Evolutionary conservation across 2,888 invertebrate species (phyloP), one percentile per base, ranked within the genome.

Genomic region (Mellilla xanthometata): DNA sequence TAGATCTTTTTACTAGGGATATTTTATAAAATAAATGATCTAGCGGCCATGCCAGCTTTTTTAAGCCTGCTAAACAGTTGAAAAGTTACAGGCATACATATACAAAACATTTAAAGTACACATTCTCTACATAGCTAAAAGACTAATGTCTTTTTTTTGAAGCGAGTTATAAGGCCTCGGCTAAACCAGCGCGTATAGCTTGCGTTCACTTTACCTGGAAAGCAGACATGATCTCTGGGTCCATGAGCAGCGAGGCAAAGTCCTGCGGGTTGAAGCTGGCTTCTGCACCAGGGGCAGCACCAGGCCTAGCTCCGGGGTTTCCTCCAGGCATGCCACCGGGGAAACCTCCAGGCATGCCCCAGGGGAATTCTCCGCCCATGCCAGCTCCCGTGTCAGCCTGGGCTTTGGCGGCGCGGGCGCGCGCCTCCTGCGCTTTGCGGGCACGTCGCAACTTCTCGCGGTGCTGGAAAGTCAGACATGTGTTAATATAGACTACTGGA

Each of bases 201-300:
- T n/a, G n/a, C n/a, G n/a, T n/a, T n/a, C n/a, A n/a, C n/a, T n/a
- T n/a, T 69, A 93, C 93, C 86, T 93, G 91, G 76, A 96, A 92
- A 38, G 94, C 94, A 9, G 91, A 78, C 58, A 93, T 81, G 42
- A 97, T 91, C 65, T 97, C 97, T 0, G 95, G 96, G 81, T 97
- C 97, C 54, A 91, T 92, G 34, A 95, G 76, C 65, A 81, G 91
- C 60, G 74, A 92, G 76, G 81, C 81, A 71, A 88, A 91, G 77
- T 86, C 92, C 77, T 65, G 54, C 52, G 60, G 64, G 59, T 76
- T 81, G 60, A 72, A 77, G n/a, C n/a, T n/a, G 43, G 66, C 67
- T 12, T 30, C 23, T 88, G 71, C 72, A 47, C 34, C 44, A 8
- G 39, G 22, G 55, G 40, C 67, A 62, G 40, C 42, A 10, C 49